Base-by-base conservation (phyloP, 1,140 invertebrate genomes). In the Papilio machaon region DNA sequence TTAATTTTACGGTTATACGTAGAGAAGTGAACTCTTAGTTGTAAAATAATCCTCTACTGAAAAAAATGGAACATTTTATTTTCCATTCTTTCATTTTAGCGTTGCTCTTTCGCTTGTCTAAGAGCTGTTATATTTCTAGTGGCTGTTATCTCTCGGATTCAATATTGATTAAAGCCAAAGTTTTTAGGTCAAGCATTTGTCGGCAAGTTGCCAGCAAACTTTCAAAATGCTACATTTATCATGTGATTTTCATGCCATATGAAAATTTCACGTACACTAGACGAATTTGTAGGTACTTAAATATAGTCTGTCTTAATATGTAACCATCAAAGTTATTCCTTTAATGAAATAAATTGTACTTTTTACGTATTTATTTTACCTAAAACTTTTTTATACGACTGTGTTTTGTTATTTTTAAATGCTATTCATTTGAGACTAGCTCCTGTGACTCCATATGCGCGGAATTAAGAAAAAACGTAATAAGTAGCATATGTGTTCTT, bases 141-240 rank as follows among this genome's bases (percentile, higher is more conserved):
- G 43, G 8, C 43, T 19, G 17, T 73, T 73, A 73, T 73, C 35
- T 30, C 70, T 35, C 43, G 46, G 47, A 52, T 76, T 76, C 47
- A 76, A 76, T 76, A 76, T 76, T 76, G 74, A 76, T 76, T 75
- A 75, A 15, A 52, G n/a, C 3, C 47, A 9, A 75, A 23, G 74
- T 54, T 76, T 76, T 76, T 76, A 47, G 46, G 74, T 76, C 74
- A 76, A 76, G 74, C 73, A 46, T 19, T 46, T 8, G 73, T 19
- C 43, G 74, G 74, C 74, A 47, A 47, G n/a, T 47, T 76, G 74
- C 74, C 74, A 76, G 15, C 47, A 38, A 23, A 74, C 43, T 46
- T 74, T 52, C 47, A 54, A 75, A 75, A 75, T 52, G 74, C 19
- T 52, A 74, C 10, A 74, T 74, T 76, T 76, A 52, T 52, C 46